Percentiles rank a stretch among this genome's conserved stretches.
These are phyloP conservation scores for Lontra canadensis DNA, from an alignment of 2,113 vertebrate species.

Conservation along the genomic window DNA sequence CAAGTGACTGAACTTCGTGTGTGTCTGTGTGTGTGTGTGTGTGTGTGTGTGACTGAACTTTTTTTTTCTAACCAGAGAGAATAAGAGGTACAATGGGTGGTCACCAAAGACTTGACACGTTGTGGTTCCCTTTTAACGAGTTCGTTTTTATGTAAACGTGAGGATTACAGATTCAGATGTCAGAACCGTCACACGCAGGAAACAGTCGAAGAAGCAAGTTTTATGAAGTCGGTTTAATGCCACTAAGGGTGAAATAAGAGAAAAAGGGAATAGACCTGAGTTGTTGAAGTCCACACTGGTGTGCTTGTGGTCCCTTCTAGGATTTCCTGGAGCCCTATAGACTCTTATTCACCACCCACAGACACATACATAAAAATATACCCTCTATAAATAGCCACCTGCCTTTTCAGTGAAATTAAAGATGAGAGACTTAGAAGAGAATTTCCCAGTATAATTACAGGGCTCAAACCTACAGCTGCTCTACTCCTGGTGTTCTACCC, in stretches of 20 bases:
- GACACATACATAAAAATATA: slow-evolving; percentile 77
- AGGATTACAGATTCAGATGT: slow-evolving; percentile 27
- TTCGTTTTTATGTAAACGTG: slow-evolving; percentile 31
- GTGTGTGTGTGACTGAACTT: neutral
- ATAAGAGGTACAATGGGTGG: neutral
- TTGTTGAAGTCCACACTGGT: slow-evolving; percentile 16
- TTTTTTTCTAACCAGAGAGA: neutral
- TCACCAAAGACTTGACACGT: slow-evolving; percentile 21
- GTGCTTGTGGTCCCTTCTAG: slow-evolving; percentile 60
- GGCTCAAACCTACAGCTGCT: slow-evolving; percentile 62
- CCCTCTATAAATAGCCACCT: slow-evolving; percentile 78
- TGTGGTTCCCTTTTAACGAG: slow-evolving; percentile 26
- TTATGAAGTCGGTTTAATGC: slow-evolving; percentile 30
- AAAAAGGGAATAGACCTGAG: neutral
- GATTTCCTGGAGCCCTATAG: slow-evolving; percentile 65
- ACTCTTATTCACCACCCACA: slow-evolving; percentile 58
- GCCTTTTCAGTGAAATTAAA: slow-evolving; percentile 81
- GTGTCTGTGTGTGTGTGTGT: too few species aligned
- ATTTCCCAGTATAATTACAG: slow-evolving; percentile 73
- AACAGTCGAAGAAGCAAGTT: slow-evolving; percentile 28
- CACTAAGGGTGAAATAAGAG: neutral
- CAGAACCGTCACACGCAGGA: slow-evolving; percentile 28
- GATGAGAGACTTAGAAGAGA: slow-evolving; percentile 74
- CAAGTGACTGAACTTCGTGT: neutral
- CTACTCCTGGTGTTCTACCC: neutral